Conservation (phyloP, 2,797 vertebrate genomes). For the Tapera naevia region DNA sequence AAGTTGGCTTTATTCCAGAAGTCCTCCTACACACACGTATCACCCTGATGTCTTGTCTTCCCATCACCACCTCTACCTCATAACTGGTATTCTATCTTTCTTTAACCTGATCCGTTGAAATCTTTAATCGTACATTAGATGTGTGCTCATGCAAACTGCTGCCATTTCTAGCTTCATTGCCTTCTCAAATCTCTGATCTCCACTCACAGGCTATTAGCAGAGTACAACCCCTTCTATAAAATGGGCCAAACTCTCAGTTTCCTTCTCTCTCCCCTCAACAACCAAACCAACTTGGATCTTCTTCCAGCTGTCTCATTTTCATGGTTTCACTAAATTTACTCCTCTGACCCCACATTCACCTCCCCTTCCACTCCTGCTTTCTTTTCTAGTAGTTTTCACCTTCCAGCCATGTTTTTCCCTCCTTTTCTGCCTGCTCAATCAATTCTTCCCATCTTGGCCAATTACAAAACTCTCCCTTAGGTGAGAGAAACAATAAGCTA, state of each 20-base stretch:
- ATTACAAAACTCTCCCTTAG: not conserved
- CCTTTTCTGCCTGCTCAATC: not conserved
- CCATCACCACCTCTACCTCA: constrained; percentile 57
- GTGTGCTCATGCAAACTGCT: not conserved
- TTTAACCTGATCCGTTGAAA: not conserved
- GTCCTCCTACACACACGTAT: constrained; percentile 38
- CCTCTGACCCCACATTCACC: not conserved
- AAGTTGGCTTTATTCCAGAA: constrained; percentile 42
- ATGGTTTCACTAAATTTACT: not conserved
- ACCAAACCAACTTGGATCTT: not conserved
- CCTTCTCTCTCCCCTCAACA: not conserved
- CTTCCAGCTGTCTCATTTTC: not conserved
- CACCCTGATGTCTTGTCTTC: constrained; percentile 54
- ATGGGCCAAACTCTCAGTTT: not conserved
- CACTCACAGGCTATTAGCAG: not conserved
- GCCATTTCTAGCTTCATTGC: not conserved
- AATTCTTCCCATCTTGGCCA: not conserved
- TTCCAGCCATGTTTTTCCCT: not conserved
- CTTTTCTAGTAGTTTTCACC: not conserved
- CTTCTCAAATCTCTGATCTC: constrained; percentile 1
- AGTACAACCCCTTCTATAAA: not conserved
- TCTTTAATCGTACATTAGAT: constrained; percentile 22
- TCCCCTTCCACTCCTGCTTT: not conserved
- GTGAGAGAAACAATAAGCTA: not conserved
- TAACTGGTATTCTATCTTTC: constrained; percentile 24